Conservation (phyloP, 2,113 vertebrate species). For the Callorhinus ursinus region DNA sequence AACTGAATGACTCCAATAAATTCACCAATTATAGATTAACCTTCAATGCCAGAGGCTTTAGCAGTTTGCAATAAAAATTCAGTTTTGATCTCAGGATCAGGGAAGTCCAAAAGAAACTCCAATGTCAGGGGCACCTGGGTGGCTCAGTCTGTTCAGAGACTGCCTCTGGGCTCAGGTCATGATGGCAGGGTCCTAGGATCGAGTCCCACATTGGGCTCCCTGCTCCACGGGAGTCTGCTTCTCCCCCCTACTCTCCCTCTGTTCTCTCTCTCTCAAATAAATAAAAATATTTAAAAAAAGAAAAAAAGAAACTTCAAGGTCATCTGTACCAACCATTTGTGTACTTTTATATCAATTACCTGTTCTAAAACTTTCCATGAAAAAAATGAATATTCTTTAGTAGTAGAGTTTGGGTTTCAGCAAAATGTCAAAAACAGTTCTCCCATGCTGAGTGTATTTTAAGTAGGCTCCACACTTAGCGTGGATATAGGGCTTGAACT, state of each 20-base stretch:
- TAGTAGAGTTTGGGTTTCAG: not conserved
- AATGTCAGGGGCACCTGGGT: not conserved
- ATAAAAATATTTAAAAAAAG: not conserved
- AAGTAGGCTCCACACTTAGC: too few species aligned
- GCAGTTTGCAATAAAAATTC: conserved; percentile 25
- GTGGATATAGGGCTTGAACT: not conserved
- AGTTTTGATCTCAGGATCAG: conserved; percentile 29
- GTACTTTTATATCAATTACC: not conserved
- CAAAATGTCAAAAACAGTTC: conserved; percentile 32
- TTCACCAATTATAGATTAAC: not conserved
- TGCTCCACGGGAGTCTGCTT: too few species aligned
- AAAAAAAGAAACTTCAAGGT: conserved; percentile 26
- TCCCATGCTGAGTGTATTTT: not conserved
- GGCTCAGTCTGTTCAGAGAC: too few species aligned
- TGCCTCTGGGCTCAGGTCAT: too few species aligned
- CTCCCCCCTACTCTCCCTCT: too few species aligned
- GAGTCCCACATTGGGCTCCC: too few species aligned
- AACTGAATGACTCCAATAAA: not conserved
- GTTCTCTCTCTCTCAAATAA: too few species aligned
- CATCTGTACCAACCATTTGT: not conserved
- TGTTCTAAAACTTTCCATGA: conserved; percentile 36
- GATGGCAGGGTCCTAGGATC: too few species aligned
- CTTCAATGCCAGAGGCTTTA: not conserved
- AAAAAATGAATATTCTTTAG: conserved; percentile 46
- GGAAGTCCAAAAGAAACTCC: conserved; percentile 36